Evolutionary conservation across 2,888 invertebrate genomes (phyloP).

Genomic region (Schrankia costaestrigalis): DNA sequence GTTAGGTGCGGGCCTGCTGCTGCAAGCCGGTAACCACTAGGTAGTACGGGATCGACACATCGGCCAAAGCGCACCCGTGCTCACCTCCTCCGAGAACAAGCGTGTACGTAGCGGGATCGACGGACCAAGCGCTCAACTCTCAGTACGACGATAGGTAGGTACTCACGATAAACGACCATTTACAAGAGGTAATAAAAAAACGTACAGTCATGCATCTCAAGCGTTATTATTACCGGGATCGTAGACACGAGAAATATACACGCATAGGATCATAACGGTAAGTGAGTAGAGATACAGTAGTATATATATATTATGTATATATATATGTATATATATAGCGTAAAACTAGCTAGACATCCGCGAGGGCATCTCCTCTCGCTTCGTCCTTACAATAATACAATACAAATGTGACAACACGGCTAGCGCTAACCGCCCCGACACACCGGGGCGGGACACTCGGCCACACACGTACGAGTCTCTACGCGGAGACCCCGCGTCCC

Average conservation of each 20-base stretch:
- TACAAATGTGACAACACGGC: conserved; percentile 79
- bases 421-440: conserved; percentile 76
- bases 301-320: conserved; percentile 43
- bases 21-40: conserved; percentile 72
- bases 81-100: conserved; percentile 72
- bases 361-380: conserved; percentile 71
- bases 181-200: conserved; percentile 83
- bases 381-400: conserved; percentile 78
- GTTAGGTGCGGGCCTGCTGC: conserved; percentile 77
- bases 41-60: conserved; percentile 69
- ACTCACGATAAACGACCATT: conserved; percentile 73
- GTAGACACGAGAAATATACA: conserved; percentile 80
- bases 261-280: conserved; percentile 77
- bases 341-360: conserved; percentile 75
- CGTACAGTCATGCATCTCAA: conserved; percentile 93
- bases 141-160: conserved; percentile 67
- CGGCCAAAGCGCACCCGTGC: conserved; percentile 78
- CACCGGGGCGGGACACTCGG: conserved; percentile 67
- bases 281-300: conserved; percentile 75
- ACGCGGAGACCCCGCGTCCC: conserved; percentile 76
- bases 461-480: conserved; percentile 76
- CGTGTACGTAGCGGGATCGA: conserved; percentile 80
- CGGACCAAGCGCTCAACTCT: conserved; percentile 77
- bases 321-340: conserved; percentile 51
- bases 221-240: conserved; percentile 94